Evolutionary conservation across 2,113 vertebrate genomes (phyloP).

Genomic region (Platysteira castanea): DNA sequence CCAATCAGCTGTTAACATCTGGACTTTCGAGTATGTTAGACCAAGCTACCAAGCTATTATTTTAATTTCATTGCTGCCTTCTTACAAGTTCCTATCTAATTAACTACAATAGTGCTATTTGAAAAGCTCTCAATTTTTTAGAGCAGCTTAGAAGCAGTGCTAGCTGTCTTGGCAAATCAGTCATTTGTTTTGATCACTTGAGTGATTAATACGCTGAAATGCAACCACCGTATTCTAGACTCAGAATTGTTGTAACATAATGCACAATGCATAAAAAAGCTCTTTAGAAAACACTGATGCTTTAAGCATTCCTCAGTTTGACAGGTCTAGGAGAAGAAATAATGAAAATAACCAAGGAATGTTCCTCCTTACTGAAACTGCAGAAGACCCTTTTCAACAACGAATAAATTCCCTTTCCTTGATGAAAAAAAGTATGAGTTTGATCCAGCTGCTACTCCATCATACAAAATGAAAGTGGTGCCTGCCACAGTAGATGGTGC

Average conservation of each 20-base stretch:
- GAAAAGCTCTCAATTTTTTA: slow-evolving; percentile 28
- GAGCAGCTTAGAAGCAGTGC: slow-evolving; percentile 37
- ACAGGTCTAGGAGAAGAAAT: slow-evolving; percentile 45
- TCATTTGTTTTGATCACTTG: slow-evolving; percentile 27
- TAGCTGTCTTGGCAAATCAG: slow-evolving; percentile 33
- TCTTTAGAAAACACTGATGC: slow-evolving; percentile 47
- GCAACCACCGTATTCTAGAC: not conserved
- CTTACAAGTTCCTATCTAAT: slow-evolving; percentile 43
- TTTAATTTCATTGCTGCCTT: slow-evolving; percentile 44
- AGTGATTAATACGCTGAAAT: slow-evolving; percentile 47
- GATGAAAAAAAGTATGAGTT: not conserved
- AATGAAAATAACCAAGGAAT: not conserved
- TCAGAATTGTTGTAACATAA: slow-evolving; percentile 22
- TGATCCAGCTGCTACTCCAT: not conserved
- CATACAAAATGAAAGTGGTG: not conserved
- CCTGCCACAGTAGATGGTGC: not conserved
- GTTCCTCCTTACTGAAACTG: not conserved
- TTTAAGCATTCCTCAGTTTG: slow-evolving; percentile 41
- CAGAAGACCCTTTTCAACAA: not conserved
- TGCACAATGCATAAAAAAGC: slow-evolving; percentile 32
- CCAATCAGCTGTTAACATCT: not conserved
- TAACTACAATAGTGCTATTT: slow-evolving; percentile 10
- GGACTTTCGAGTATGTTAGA: not conserved
- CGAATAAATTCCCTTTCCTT: not conserved
- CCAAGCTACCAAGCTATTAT: slow-evolving; percentile 24